Evolutionary conservation across 2,113 vertebrate genomes (phyloP), one percentile per base, ranked within the genome.

Genomic region (Pagrus major): DNA sequence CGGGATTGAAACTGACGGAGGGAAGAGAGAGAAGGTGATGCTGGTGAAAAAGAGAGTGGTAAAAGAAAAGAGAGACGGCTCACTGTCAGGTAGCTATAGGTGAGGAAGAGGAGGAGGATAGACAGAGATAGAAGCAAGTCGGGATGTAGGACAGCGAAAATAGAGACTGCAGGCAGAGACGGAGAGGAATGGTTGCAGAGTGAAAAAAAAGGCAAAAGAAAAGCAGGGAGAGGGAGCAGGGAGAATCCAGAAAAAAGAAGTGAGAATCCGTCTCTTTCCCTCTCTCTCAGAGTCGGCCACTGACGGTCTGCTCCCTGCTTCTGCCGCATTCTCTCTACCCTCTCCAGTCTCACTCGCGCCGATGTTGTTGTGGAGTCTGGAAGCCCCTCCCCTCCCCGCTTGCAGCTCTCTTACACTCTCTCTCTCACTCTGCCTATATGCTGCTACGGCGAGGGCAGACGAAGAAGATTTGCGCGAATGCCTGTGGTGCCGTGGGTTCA

Each of bases 261-360:
- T n/a, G 20, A 76, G 58, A 74, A 72, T 82, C 58, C 0, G 69
- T 73, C 44, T 21, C 23, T 67, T 47, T 83, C 63, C 46, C 11
- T 71, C 47, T 81, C 58, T 84, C 39, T 47, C 49, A 37, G 60
- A 83, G 55, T 66, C 71, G 27, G 29, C 46, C 27, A 41, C 80
- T 83, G 80, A 73, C 47, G 29, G 81, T 85, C 84, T 82, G 75
- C 81, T 88, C 35, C 33, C 77, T 86, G 74, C 78, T 83, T 73
- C 91, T 92, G 89, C 84, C 84, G 88, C 90, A 91, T 92, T 89
- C 88, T 80, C 85, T 86, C 88, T 86, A 84, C 75, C 54, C 55
- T 78, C 83, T 39, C 29, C 44, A 41, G 55, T 41, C 78, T 76
- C 60, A 33, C 76, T 85, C 74, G 37, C 33, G 47, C 72, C 72